Evolutionary conservation across 2,797 vertebrate genomes (phyloP).

Genomic region (Lepus townsendii): DNA sequence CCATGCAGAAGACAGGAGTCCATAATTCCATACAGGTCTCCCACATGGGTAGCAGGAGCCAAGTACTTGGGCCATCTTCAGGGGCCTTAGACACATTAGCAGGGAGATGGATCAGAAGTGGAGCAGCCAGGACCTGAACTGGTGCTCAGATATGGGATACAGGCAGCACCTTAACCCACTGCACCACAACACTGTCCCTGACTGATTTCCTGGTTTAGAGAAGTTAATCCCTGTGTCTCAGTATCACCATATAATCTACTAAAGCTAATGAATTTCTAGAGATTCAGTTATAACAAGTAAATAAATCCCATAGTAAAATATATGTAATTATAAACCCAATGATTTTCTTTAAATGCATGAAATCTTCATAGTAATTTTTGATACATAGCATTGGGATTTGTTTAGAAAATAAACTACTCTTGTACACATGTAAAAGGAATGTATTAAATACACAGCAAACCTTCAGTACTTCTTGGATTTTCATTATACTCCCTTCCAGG

Average conservation of each 20-base stretch:
- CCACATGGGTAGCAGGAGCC: too few species aligned
- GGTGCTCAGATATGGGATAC: too few species aligned
- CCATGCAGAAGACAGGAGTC: too few species aligned
- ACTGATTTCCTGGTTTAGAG: too few species aligned
- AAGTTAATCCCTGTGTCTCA: background rate
- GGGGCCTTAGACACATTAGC: too few species aligned
- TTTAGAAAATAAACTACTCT: background rate
- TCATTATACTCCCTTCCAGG: background rate
- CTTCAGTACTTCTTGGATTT: background rate
- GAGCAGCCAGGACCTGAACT: too few species aligned
- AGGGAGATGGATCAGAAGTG: too few species aligned
- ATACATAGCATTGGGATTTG: background rate
- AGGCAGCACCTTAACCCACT: too few species aligned
- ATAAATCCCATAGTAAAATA: background rate
- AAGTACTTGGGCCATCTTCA: too few species aligned
- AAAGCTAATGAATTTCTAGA: background rate
- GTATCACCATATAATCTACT: background rate
- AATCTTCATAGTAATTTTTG: background rate
- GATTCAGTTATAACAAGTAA: background rate
- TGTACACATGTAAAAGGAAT: background rate
- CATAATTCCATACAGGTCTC: too few species aligned
- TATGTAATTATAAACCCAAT: background rate
- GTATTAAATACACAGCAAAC: background rate
- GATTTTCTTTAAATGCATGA: background rate
- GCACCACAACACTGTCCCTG: too few species aligned